phyloP scores from a whole-genome alignment of 64 coral and sea anemone species.

The Platygyra sinensis region DNA sequence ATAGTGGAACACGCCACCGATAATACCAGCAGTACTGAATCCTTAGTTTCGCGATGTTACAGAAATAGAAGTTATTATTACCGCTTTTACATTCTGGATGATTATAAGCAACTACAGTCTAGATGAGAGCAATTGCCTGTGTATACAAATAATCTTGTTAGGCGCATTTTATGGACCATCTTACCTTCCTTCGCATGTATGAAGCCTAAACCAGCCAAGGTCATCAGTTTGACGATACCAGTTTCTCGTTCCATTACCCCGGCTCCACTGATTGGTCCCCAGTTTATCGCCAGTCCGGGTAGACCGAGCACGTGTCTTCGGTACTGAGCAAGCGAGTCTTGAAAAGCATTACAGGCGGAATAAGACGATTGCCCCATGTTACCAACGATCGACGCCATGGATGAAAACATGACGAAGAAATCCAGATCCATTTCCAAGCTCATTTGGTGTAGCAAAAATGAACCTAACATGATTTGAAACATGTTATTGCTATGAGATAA shows the following conservation, averaged over 20 bases:
- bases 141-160: too few species aligned
- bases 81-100: too few species aligned
- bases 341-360: slow-evolving; percentile 62
- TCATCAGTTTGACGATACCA: slow-evolving; percentile 16
- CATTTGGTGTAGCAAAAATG: slow-evolving; percentile 63
- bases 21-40: too few species aligned
- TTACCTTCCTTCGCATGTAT: slow-evolving; percentile 51
- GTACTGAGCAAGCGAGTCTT: slow-evolving; percentile 65
- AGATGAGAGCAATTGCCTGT: too few species aligned
- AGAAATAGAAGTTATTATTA: too few species aligned
- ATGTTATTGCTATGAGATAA: too few species aligned
- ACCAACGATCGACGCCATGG: slow-evolving; percentile 54
- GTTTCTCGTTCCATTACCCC: slow-evolving; percentile 48
- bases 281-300: slow-evolving; percentile 66
- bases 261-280: slow-evolving; percentile 77
- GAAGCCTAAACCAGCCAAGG: slow-evolving; percentile 19
- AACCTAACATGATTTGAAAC: slow-evolving; percentile 19
- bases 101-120: too few species aligned
- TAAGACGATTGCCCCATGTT: slow-evolving; percentile 58
- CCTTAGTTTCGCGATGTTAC: too few species aligned
- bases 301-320: slow-evolving; percentile 51
- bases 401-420: slow-evolving; percentile 78
- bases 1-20: too few species aligned
- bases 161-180: background rate
- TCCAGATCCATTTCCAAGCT: slow-evolving; percentile 69